Evolutionary conservation across 2,888 invertebrate genomes (phyloP).

Genomic region (Megastigmus dorsalis): DNA sequence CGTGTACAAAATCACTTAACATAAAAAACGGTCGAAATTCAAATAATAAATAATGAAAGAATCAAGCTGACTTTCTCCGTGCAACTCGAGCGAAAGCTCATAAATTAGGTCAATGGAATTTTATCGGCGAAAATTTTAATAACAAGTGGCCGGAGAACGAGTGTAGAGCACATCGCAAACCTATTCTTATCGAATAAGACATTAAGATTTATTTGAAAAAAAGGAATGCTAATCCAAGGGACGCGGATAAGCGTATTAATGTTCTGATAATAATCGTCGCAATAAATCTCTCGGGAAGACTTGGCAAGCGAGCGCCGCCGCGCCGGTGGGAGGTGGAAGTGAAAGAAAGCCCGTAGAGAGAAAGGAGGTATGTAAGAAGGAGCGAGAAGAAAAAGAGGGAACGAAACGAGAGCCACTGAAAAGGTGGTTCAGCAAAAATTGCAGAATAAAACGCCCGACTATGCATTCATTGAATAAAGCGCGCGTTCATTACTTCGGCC

Average conservation of each 20-base stretch:
- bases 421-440: too few species aligned
- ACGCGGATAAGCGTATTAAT: conserved; percentile 44
- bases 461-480: conserved; percentile 13
- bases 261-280: conserved; percentile 43
- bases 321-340: background rate
- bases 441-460: too few species aligned
- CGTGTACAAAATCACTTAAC: too few species aligned
- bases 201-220: conserved; percentile 28
- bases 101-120: conserved; percentile 6
- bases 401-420: too few species aligned
- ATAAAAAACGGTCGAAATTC: too few species aligned
- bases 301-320: background rate
- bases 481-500: background rate
- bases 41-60: too few species aligned
- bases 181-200: conserved; percentile 12
- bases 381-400: too few species aligned
- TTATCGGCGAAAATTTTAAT: conserved; percentile 40
- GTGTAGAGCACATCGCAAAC: background rate
- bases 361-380: background rate
- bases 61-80: too few species aligned
- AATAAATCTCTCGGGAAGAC: conserved; percentile 37
- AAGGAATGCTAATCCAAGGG: conserved; percentile 4
- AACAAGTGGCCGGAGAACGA: conserved; percentile 10
- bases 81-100: too few species aligned
- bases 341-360: background rate